Evolutionary conservation across 2,113 vertebrate genomes (phyloP).

Genomic region (Proteles cristata): DNA sequence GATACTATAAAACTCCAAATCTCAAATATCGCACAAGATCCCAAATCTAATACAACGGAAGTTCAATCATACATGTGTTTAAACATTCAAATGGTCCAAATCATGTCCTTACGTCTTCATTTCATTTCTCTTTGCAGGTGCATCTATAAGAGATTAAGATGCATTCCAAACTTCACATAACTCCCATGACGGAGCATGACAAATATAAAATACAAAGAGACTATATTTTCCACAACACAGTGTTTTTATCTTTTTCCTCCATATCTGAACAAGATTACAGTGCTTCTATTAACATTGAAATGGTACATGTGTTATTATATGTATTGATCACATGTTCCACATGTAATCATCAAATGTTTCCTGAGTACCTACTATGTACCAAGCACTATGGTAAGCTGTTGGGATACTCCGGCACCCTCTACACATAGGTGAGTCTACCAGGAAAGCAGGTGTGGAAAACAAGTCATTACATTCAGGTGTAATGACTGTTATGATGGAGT

Average conservation of each 20-base stretch:
- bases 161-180: background rate
- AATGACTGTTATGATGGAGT: background rate
- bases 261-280: background rate
- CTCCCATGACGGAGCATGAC: background rate
- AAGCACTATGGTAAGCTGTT: background rate
- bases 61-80: background rate
- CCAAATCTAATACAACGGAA: background rate
- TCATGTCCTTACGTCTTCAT: background rate
- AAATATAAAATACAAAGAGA: background rate
- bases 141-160: constrained; percentile 7
- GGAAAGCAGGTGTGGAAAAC: background rate
- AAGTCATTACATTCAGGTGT: background rate
- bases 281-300: background rate
- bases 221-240: background rate
- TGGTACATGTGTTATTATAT: background rate
- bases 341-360: background rate
- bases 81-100: background rate
- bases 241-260: background rate
- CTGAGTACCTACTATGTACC: background rate
- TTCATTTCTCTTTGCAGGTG: background rate
- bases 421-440: background rate
- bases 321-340: background rate
- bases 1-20: background rate
- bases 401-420: background rate
- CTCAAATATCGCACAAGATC: background rate